Evolutionary conservation across 2,797 vertebrate species (phyloP).

Genomic region (Sternotherus odoratus): DNA sequence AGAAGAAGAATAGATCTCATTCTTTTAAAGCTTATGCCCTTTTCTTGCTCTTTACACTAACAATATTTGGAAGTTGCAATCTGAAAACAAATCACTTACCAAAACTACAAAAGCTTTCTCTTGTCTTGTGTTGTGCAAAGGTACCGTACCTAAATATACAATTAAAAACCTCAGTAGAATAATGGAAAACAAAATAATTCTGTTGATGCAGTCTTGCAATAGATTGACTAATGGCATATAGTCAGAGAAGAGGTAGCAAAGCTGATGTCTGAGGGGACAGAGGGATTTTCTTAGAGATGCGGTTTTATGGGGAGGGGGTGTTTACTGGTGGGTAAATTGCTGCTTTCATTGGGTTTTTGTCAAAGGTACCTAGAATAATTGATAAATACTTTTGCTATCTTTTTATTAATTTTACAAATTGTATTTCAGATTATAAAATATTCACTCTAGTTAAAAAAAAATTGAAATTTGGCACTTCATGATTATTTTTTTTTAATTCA

Average conservation of each 20-base stretch:
- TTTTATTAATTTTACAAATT: background rate
- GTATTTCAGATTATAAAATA: background rate
- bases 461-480: background rate
- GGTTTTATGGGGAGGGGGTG: background rate
- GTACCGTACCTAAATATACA: slow-evolving; percentile 40
- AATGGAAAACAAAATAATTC: slow-evolving; percentile 3
- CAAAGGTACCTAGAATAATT: background rate
- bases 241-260: background rate
- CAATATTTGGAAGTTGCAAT: slow-evolving; percentile 24
- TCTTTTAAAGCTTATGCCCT: background rate
- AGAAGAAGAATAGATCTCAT: background rate
- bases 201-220: background rate
- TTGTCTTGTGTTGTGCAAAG: background rate
- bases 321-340: background rate
- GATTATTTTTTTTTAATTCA: background rate
- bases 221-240: background rate
- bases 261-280: background rate
- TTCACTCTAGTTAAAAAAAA: no score
- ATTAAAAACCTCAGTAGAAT: slow-evolving; percentile 7
- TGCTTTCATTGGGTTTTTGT: background rate
- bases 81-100: slow-evolving; percentile 32
- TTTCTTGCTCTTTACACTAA: background rate
- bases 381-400: background rate
- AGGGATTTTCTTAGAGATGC: background rate
- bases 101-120: background rate